A percentile compares a stretch with the other conserved stretches of the same genome.
These are phyloP conservation scores for Mustelus asterias DNA, from an alignment of 2,113 vertebrate genomes.

Conservation along the genomic window DNA sequence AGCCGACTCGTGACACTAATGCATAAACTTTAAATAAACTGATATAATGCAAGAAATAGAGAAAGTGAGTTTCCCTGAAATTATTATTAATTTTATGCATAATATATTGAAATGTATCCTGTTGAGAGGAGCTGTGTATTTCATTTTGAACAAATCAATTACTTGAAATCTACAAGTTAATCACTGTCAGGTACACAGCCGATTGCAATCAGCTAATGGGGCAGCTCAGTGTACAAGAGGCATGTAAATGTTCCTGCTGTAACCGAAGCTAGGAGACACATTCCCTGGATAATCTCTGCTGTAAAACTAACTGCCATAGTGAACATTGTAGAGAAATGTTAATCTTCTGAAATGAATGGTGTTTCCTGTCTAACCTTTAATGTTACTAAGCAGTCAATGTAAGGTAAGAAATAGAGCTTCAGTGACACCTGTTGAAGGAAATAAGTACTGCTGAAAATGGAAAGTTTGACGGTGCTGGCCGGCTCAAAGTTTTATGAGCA, in stretches of 20 bases:
- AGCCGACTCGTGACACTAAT: too few relatives aligned
- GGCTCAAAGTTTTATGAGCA: background rate
- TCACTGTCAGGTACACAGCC: background rate
- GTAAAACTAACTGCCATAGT: background rate
- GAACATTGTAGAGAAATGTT: slow-evolving; percentile 13
- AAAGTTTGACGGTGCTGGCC: background rate
- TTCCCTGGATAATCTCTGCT: slow-evolving; percentile 1
- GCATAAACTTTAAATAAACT: background rate
- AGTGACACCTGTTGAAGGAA: slow-evolving; percentile 34
- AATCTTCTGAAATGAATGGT: background rate
- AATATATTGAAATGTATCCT: background rate
- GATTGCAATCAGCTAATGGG: slow-evolving; percentile 22
- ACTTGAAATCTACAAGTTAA: background rate
- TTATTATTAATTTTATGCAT: background rate
- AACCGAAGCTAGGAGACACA: background rate
- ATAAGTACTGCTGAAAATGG: background rate
- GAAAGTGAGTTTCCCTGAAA: background rate
- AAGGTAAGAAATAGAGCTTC: background rate
- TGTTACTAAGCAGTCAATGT: background rate
- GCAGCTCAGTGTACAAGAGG: background rate
- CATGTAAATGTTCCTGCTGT: background rate
- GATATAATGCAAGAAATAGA: background rate
- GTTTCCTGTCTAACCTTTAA: slow-evolving; percentile 18
- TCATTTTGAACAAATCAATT: background rate
- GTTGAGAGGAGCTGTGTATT: background rate